Percentiles rank a stretch among this genome's conserved stretches.
phyloP scores from a whole-genome alignment of 2,888 invertebrate species.

The Glaucopsyche alexis region DNA sequence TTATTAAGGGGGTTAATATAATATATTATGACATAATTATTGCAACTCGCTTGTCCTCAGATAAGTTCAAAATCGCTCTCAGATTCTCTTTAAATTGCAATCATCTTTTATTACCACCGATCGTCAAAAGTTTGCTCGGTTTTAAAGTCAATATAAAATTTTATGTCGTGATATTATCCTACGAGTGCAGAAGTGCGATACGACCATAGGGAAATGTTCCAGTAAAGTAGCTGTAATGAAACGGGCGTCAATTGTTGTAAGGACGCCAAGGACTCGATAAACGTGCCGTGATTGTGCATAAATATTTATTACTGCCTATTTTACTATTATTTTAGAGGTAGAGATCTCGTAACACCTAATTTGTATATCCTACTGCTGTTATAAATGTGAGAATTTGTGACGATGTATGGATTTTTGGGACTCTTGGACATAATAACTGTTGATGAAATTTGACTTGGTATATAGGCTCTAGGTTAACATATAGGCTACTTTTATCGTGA shows the following conservation, averaged over 20 bases:
- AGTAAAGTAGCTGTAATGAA: slow-evolving; percentile 16
- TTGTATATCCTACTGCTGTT: background rate
- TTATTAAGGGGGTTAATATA: too few species aligned
- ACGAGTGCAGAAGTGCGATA: slow-evolving; percentile 16
- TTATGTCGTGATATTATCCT: slow-evolving; percentile 20
- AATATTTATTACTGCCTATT: background rate
- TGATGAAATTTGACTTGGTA: background rate
- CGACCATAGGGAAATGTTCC: slow-evolving; percentile 11
- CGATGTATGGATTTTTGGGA: background rate
- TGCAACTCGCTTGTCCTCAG: too few species aligned
- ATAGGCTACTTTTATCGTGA: too few species aligned
- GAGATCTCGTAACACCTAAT: too few species aligned
- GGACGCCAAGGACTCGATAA: background rate
- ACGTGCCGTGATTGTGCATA: background rate
- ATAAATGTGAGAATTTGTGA: too few species aligned
- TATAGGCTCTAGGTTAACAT: too few species aligned
- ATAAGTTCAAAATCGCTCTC: too few species aligned
- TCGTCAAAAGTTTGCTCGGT: slow-evolving; percentile 17
- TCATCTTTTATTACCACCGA: background rate
- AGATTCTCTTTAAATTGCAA: background rate
- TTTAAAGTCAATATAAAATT: slow-evolving; percentile 22
- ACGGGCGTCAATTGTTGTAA: background rate
- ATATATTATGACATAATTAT: too few species aligned
- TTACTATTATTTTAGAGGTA: background rate
- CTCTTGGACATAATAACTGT: background rate